Base-by-base conservation (phyloP, 64 coral and sea anemone genomes). In the Stichodactyla helianthus region DNA sequence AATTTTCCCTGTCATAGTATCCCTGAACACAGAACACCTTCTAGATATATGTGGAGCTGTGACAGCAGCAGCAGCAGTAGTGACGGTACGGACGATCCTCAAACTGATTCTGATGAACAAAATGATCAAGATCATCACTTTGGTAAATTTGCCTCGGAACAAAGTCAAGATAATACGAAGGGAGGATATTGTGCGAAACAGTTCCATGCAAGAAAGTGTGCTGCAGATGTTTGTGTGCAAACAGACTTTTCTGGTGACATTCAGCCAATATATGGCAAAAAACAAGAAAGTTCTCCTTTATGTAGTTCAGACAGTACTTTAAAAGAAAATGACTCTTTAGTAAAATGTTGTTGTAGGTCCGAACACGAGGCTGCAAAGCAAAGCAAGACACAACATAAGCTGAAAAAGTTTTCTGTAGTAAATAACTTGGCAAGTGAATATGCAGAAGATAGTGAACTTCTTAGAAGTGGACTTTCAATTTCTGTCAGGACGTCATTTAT, bases 291-390 rank as follows among this genome's bases (percentile, higher is more conserved):
- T 5, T 81, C 78, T 12, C 51, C 78, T 52, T 53, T 81, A 11
- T 81, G 78, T 51, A 81, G 78, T 51, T 81, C 78, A 52, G 78
- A 81, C 20, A 81, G 78, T 54, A 81, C 78, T 52, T 52, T 81
- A 19, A 81, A 81, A 52, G 78, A 81, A 52, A 81, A 5, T 6
- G 78, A 81, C 4, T 54, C 35, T 51, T 52, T 20, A 52, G 52
- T 51, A 81, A 51, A 81, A 81, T 81, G 78, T 54, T 81, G 78
- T 20, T 81, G 78, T 20, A 51, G 52, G 17, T 53, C 78, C 5
- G 12, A 74, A 17, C 78, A 81, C 22, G 17, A 52, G 14, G 53
- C 15, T 54, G 14, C 6, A 14, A 81, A 53, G 7, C 50, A 18
- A 23, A 81, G 16, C 6, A 81, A 81, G 10, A 4, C 35, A 50